phyloP scores from a whole-genome alignment of 2,113 vertebrate genomes.

The Bujurquina vittata region DNA sequence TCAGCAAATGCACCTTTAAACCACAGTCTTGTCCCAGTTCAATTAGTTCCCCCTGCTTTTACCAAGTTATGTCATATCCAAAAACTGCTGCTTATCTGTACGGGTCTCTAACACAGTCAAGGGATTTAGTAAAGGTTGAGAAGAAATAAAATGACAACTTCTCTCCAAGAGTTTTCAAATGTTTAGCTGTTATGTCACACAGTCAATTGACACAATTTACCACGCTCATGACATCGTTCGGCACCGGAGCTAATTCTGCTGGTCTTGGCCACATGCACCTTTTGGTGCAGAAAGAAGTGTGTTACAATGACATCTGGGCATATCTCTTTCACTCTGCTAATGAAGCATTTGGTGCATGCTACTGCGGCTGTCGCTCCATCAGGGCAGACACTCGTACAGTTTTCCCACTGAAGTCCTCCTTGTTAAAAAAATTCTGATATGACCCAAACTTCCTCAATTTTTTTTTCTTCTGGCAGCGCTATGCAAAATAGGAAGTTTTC shows the following conservation, averaged over 20 bases:
- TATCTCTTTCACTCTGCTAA: no score
- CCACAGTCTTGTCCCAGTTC: constrained; percentile 30
- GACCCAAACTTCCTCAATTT: no score
- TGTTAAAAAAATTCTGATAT: no score
- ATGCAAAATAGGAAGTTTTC: no score
- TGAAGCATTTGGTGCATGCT: no score
- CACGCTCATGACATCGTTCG: background rate
- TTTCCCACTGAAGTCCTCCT: no score
- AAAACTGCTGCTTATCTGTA: background rate
- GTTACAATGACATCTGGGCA: background rate
- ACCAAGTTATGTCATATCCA: constrained; percentile 27
- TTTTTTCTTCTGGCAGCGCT: no score
- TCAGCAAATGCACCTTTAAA: constrained; percentile 36
- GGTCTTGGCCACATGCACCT: background rate
- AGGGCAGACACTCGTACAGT: no score
- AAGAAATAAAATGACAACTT: background rate
- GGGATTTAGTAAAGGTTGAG: background rate
- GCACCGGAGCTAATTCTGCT: background rate
- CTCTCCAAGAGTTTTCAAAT: background rate
- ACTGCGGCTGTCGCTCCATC: no score
- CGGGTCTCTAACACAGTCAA: constrained; percentile 51
- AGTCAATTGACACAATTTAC: background rate
- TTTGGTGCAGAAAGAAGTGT: background rate
- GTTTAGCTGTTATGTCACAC: background rate
- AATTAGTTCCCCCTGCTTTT: constrained; percentile 35